Evolutionary conservation across 1,140 invertebrate species (phyloP), one percentile per base, ranked within the genome.

Genomic region (Drosophila seguyi): DNA sequence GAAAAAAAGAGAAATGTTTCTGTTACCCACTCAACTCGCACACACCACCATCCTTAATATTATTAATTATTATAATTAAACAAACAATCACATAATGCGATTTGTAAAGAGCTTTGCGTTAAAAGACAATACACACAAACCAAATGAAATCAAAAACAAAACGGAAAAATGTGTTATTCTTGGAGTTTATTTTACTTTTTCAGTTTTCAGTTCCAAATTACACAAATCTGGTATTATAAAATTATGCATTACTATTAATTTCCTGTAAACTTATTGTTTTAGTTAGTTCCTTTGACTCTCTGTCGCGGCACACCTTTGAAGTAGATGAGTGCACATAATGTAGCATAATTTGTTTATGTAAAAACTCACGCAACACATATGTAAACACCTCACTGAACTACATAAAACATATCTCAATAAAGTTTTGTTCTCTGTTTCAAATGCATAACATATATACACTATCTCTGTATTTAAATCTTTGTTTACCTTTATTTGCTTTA

Each of bases 401-500:
- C 50, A 74, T 66, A 53, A 22, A 36, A 67, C 66, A 80, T 84
- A 83, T 84, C 74, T 71, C 77, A 88, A 91, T 88, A 91, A 87
- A 91, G 83, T 84, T 91, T 75, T 91, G 88, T 91, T 91, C 62
- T 88, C 81, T 91, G 87, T 91, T 91, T 79, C 75, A 75, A 79
- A 79, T 77, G 83, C 84, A 58, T 50, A 75, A 50, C 41, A 53
- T 29, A 39, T 53, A 25, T 34, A 39, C 38, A 60, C 65, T 39
- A 41, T 55, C 5, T 38, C 20, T 62, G 44, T 71, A 39, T 34
- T 47, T 41, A 20, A 16, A 41, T 31, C 27, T 36, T 36, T 41
- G 29, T 53, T 25, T 56, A 25, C 52, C 20, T 36, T 31, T 44
- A 47, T 57, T 61, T 73, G 11, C n/a, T 53, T 36, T 50, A 18